Conservation (phyloP, 2,113 vertebrate genomes). For the Polyodon spathula region DNA sequence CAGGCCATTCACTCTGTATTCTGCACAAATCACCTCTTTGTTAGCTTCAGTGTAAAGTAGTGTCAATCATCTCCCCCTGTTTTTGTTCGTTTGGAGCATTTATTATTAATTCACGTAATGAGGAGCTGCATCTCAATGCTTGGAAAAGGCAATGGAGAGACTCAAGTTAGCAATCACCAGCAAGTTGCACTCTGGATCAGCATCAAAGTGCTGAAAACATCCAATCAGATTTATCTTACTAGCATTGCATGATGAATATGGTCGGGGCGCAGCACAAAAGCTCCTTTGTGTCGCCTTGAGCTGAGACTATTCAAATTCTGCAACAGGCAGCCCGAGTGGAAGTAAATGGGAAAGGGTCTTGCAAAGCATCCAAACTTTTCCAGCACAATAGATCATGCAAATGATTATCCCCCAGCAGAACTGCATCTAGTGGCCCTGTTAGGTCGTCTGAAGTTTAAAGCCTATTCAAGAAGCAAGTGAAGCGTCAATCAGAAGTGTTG, state of each 20-base stretch:
- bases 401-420: conserved; percentile 44
- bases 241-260: conserved; percentile 80
- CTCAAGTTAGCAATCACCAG: conserved; percentile 65
- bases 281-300: conserved; percentile 65
- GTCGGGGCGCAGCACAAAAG: conserved; percentile 65
- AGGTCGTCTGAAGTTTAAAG: conserved; percentile 58
- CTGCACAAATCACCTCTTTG: conserved; percentile 68
- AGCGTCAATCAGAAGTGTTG: conserved; percentile 57
- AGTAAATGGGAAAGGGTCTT: conserved; percentile 70
- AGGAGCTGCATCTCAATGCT: conserved; percentile 53
- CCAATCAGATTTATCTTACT: conserved; percentile 80
- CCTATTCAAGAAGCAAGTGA: conserved; percentile 43
- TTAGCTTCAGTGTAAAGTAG: conserved; percentile 58
- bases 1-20: conserved; percentile 62
- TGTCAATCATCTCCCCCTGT: conserved; percentile 68
- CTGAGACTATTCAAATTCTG: conserved; percentile 64
- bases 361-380: conserved; percentile 71
- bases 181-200: conserved; percentile 64
- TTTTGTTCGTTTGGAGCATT: conserved; percentile 59
- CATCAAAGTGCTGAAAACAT: conserved; percentile 76
- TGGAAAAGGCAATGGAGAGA: conserved; percentile 57
- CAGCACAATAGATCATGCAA: conserved; percentile 71
- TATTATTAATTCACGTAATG: conserved; percentile 73
- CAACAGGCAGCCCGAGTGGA: conserved; percentile 75
- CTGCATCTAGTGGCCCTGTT: conserved; percentile 29